Evolutionary conservation across 2,113 vertebrate species (phyloP).

Genomic region (Notothenia rossii): DNA sequence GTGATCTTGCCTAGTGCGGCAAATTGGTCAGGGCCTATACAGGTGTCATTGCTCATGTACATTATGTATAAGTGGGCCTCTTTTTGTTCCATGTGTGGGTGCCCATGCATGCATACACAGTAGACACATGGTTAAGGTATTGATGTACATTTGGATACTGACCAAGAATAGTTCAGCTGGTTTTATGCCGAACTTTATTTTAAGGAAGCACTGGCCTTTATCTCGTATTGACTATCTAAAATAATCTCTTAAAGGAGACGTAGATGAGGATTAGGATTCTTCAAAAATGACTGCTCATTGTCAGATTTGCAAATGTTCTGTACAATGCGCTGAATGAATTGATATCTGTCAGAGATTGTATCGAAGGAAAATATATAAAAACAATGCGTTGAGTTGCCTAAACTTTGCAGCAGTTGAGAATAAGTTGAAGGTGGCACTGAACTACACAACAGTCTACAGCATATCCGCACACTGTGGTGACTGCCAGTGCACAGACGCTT

Average conservation of each 20-base stretch:
- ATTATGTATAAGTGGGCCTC: slow-evolving; percentile 3
- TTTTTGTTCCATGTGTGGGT: slow-evolving; percentile 52
- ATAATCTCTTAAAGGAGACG: not conserved
- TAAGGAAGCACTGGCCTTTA: not conserved
- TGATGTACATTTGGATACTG: slow-evolving; percentile 18
- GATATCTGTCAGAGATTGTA: not conserved
- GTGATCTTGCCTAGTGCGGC: too few species aligned
- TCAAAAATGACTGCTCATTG: not conserved
- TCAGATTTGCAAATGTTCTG: not conserved
- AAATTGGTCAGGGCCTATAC: not conserved
- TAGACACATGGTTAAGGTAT: slow-evolving; percentile 40
- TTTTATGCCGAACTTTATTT: slow-evolving; percentile 1
- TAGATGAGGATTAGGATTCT: not conserved
- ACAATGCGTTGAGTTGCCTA: not conserved
- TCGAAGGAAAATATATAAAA: not conserved
- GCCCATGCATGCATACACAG: not conserved
- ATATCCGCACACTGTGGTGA: slow-evolving; percentile 44
- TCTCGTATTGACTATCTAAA: too few species aligned
- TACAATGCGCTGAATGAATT: too few species aligned
- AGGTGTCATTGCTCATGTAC: not conserved
- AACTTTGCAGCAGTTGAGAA: slow-evolving; percentile 4
- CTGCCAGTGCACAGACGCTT: slow-evolving; percentile 1
- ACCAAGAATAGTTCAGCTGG: slow-evolving; percentile 4
- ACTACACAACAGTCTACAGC: slow-evolving; percentile 45
- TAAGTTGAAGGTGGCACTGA: slow-evolving; percentile 28